phyloP scores from a whole-genome alignment of 2,888 invertebrate species.

The Celastrina argiolus region DNA sequence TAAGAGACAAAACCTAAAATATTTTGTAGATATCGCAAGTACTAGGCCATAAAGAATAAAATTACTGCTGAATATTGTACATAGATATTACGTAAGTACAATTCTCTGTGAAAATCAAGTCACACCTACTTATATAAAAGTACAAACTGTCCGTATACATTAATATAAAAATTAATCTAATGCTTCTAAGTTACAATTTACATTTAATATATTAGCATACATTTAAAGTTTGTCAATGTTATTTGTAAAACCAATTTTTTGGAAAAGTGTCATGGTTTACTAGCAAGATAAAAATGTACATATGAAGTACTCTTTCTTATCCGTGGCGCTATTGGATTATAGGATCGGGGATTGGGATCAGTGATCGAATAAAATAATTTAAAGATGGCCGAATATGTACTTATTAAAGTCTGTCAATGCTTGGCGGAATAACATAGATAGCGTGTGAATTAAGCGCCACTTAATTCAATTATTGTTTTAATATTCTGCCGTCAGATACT shows the following conservation, averaged over 20 bases:
- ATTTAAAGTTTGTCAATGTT: too few species aligned
- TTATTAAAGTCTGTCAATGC: too few species aligned
- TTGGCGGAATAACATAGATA: too few species aligned
- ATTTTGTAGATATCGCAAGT: neutral
- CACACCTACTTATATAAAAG: neutral
- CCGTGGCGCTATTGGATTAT: too few species aligned
- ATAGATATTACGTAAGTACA: neutral
- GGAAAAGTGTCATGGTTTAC: neutral
- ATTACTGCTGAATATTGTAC: neutral
- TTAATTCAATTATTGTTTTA: too few species aligned
- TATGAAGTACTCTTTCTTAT: too few species aligned
- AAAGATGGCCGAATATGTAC: too few species aligned
- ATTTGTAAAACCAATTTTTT: neutral
- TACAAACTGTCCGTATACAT: slow-evolving; percentile 10
- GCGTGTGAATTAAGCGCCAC: too few species aligned
- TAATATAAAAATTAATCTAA: neutral
- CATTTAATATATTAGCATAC: too few species aligned
- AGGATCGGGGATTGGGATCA: too few species aligned
- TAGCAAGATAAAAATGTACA: neutral
- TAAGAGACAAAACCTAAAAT: neutral
- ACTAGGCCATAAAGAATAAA: neutral
- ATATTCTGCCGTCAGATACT: too few species aligned
- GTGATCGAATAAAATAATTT: too few species aligned
- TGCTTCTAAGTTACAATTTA: neutral
- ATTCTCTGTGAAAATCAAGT: neutral